A percentile compares a stretch with the other conserved stretches of the same genome.
Conservation (phyloP, 2,888 invertebrate species). For the Resseliella maxima region DNA sequence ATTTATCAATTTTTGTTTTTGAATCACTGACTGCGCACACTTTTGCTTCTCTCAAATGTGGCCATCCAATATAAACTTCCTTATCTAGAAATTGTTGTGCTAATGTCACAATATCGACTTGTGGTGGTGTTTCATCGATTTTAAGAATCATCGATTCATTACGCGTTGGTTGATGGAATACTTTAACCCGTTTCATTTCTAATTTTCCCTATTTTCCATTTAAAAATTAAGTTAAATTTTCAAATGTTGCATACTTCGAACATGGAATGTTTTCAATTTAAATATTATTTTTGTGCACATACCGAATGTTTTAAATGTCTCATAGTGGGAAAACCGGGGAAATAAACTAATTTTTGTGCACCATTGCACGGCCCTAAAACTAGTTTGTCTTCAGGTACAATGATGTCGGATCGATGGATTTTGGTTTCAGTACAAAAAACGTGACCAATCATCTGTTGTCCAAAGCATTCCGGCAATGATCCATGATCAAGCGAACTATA, state of each 20-base stretch:
- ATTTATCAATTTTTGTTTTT: constrained; percentile 65
- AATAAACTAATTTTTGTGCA: constrained; percentile 76
- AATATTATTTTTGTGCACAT: constrained; percentile 63
- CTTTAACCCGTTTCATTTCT: constrained; percentile 79
- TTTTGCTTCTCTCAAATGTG: constrained; percentile 88
- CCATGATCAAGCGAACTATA: constrained; percentile 74
- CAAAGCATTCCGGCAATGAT: constrained; percentile 60
- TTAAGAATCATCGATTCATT: constrained; percentile 81
- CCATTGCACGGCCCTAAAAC: constrained; percentile 79
- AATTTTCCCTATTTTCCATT: constrained; percentile 71
- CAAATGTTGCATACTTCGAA: not conserved
- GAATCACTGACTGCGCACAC: constrained; percentile 67
- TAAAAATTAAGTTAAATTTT: not conserved
- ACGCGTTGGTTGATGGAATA: constrained; percentile 87
- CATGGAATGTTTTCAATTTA: no score
- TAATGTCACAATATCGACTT: constrained; percentile 68
- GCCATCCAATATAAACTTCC: constrained; percentile 88
- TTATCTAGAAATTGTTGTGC: constrained; percentile 78
- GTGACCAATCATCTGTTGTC: constrained; percentile 35
- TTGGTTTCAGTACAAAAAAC: constrained; percentile 63
- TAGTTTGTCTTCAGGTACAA: constrained; percentile 71
- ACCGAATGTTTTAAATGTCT: constrained; percentile 84
- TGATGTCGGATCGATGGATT: constrained; percentile 60
- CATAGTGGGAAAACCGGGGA: constrained; percentile 93
- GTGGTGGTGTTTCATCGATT: constrained; percentile 68